A percentile compares a stretch with the other conserved stretches of the same genome.
Conservation (phyloP, 2,113 vertebrate species). For the Brachyistius frenatus region DNA sequence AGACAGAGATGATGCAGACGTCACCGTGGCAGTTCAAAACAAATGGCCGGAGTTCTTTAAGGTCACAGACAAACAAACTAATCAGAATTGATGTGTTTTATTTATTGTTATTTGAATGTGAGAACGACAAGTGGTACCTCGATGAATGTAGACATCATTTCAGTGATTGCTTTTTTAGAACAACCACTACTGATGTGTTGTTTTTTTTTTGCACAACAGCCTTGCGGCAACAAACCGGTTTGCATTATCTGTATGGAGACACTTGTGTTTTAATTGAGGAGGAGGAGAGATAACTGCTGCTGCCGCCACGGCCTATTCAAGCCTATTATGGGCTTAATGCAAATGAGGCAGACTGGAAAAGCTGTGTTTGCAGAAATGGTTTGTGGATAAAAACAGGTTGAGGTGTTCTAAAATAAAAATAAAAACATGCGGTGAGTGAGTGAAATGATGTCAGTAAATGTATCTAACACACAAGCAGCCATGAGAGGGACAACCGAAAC, state of each 20-base stretch:
- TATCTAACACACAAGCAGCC: not conserved
- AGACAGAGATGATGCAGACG: not conserved
- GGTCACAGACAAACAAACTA: too few relatives aligned
- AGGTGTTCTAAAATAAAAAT: not conserved
- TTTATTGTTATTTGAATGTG: too few relatives aligned
- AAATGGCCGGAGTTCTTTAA: not conserved
- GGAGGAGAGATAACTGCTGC: conserved; percentile 39
- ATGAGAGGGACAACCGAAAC: conserved; percentile 5
- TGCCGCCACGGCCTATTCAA: conserved; percentile 48
- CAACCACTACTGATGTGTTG: too few relatives aligned
- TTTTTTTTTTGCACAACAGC: not conserved
- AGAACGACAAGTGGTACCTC: too few relatives aligned
- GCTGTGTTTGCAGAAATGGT: not conserved
- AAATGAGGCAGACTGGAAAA: conserved; percentile 44
- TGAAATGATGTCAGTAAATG: conserved; percentile 7
- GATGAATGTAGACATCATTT: not conserved
- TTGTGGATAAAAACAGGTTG: not conserved
- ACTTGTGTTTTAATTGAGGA: conserved; percentile 17
- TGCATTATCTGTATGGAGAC: not conserved
- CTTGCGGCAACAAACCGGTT: not conserved
- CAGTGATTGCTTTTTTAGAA: not conserved
- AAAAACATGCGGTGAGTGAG: not conserved
- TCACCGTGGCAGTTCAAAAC: not conserved
- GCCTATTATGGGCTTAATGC: conserved; percentile 71
- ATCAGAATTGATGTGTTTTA: too few relatives aligned